These are phyloP conservation scores for Troides helena DNA, from an alignment of 2,888 invertebrate genomes.

Conservation along the genomic window DNA sequence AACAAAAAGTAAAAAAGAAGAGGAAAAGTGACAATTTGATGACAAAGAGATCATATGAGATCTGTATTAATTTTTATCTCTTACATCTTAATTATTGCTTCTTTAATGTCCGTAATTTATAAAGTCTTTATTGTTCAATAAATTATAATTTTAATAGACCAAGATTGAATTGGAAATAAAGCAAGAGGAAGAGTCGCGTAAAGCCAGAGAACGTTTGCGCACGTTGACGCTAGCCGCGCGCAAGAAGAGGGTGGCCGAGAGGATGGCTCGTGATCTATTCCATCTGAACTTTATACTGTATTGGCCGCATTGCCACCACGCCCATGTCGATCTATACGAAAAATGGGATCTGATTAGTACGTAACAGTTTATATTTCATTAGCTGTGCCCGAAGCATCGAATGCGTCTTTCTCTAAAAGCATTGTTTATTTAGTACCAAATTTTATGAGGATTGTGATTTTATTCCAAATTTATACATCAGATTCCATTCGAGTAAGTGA, in stretches of 20 bases:
- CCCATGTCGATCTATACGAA: constrained; percentile 69
- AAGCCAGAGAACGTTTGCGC: constrained; percentile 52
- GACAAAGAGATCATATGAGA: no score
- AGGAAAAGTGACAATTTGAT: no score
- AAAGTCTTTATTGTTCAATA: not conserved
- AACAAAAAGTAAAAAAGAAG: no score
- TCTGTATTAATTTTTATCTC: no score
- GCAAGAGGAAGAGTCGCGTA: constrained; percentile 49
- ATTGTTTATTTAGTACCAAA: no score
- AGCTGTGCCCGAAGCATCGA: no score
- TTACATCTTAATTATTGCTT: no score
- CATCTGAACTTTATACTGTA: constrained; percentile 65
- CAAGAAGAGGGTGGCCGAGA: constrained; percentile 61
- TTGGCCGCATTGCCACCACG: constrained; percentile 70
- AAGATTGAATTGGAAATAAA: constrained; percentile 51
- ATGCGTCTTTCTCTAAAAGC: no score
- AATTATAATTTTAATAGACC: constrained; percentile 38
- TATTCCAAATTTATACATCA: no score
- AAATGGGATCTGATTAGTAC: constrained; percentile 67
- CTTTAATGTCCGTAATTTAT: not conserved
- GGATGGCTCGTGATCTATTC: constrained; percentile 43
- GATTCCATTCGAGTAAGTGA: no score
- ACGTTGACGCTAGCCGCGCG: constrained; percentile 61
- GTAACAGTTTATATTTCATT: constrained; percentile 28
- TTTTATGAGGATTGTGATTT: no score